These are phyloP conservation scores for Gouania willdenowi DNA, from an alignment of 2,797 vertebrate species.

Conservation along the genomic window DNA sequence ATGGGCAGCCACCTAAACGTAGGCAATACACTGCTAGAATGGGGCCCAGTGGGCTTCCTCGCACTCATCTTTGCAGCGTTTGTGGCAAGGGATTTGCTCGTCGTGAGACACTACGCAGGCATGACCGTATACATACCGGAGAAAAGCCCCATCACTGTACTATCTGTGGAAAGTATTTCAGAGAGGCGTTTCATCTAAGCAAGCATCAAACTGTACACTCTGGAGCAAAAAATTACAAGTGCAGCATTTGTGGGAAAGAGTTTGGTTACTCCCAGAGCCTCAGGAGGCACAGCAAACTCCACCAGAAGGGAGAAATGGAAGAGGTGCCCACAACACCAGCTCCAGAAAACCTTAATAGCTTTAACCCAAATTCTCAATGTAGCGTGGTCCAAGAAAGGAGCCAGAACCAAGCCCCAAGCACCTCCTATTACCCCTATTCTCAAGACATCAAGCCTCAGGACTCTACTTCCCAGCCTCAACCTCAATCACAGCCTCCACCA, in stretches of 20 bases:
- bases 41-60: constrained; percentile 71
- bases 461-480: constrained; percentile 62
- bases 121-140: constrained; percentile 90
- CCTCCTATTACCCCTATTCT: constrained; percentile 78
- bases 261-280: constrained; percentile 96
- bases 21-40: constrained; percentile 75
- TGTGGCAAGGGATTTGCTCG: constrained; percentile 91
- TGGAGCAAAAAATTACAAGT: constrained; percentile 92
- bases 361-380: constrained; percentile 78
- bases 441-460: constrained; percentile 76
- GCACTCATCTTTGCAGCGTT: constrained; percentile 81
- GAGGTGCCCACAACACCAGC: constrained; percentile 78
- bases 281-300: constrained; percentile 89
- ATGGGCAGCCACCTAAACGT: constrained; percentile 71
- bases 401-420: constrained; percentile 75
- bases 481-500: constrained; percentile 57
- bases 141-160: constrained; percentile 93
- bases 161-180: constrained; percentile 92
- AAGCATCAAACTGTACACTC: constrained; percentile 96
- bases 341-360: constrained; percentile 73
- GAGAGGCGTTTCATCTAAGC: constrained; percentile 93
- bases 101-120: constrained; percentile 87
- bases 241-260: constrained; percentile 89
- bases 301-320: constrained; percentile 82
- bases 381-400: constrained; percentile 74